Evolutionary conservation across 2,888 invertebrate species (phyloP).

Genomic region (Nasonia oneida): DNA sequence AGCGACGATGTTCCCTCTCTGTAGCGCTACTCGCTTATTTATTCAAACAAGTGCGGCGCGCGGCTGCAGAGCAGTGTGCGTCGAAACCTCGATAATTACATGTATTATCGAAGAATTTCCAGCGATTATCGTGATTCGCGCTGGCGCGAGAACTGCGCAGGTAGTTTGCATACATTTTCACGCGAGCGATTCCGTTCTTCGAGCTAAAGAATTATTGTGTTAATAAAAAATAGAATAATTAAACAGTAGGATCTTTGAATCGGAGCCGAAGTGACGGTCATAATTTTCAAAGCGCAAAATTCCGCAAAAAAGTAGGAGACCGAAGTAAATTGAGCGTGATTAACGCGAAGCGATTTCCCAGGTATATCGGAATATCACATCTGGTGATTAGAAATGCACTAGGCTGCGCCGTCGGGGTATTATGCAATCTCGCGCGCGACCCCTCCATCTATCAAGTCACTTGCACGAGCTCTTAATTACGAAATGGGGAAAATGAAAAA

Average conservation of each 20-base stretch:
- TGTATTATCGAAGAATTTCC: constrained; percentile 38
- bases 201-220: too few species aligned
- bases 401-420: background rate
- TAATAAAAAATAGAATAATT: background rate
- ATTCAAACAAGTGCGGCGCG: constrained; percentile 31
- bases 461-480: constrained; percentile 35
- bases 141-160: background rate
- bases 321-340: constrained; percentile 12
- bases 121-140: constrained; percentile 35
- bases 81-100: constrained; percentile 24
- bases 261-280: background rate
- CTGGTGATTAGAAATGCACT: constrained; percentile 27
- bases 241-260: background rate
- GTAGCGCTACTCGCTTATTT: constrained; percentile 18
- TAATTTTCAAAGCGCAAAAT: background rate
- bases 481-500: constrained; percentile 42
- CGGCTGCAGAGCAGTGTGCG: background rate
- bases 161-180: background rate
- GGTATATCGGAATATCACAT: background rate
- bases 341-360: constrained; percentile 5
- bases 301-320: background rate
- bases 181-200: background rate
- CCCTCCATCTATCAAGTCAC: constrained; percentile 32
- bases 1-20: too few species aligned
- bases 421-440: background rate